A percentile compares a stretch with the other conserved stretches of the same genome.
These are phyloP conservation scores for Drosophila mulleri DNA, from an alignment of 2,888 invertebrate genomes.

Conservation along the genomic window DNA sequence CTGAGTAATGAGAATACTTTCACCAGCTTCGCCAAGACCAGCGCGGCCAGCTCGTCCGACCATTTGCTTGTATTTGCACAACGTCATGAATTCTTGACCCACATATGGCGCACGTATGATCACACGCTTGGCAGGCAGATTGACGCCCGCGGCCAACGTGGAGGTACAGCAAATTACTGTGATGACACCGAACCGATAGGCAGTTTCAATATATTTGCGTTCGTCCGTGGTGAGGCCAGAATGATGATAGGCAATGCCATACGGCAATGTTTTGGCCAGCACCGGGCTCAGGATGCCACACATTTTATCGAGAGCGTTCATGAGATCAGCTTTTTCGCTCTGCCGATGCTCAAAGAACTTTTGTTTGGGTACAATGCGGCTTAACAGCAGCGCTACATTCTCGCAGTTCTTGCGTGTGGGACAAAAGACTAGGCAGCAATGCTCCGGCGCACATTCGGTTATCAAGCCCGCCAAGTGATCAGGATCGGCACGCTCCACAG, in stretches of 20 bases:
- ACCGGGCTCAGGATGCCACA: slow-evolving; percentile 88
- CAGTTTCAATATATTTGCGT: slow-evolving; percentile 92
- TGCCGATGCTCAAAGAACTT: slow-evolving; percentile 86
- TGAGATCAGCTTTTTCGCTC: slow-evolving; percentile 87
- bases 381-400: slow-evolving; percentile 92
- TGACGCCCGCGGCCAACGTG: slow-evolving; percentile 98
- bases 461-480: slow-evolving; percentile 93
- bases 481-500: slow-evolving; percentile 89
- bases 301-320: slow-evolving; percentile 88
- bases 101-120: slow-evolving; percentile 94
- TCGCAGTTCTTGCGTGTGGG: slow-evolving; percentile 97
- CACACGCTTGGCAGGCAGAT: slow-evolving; percentile 96
- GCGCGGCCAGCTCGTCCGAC: slow-evolving; percentile 96
- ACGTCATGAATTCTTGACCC: slow-evolving; percentile 90
- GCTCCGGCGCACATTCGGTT: slow-evolving; percentile 91
- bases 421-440: slow-evolving; percentile 96
- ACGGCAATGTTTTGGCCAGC: slow-evolving; percentile 89
- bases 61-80: slow-evolving; percentile 97
- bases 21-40: slow-evolving; percentile 92
- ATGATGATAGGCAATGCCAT: slow-evolving; percentile 97
- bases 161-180: slow-evolving; percentile 97
- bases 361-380: slow-evolving; percentile 87
- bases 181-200: slow-evolving; percentile 92
- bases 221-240: slow-evolving; percentile 96
- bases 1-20: slow-evolving; percentile 94